phyloP scores from a whole-genome alignment of 2,797 vertebrate genomes.

The Mormyrops attenuatus region DNA sequence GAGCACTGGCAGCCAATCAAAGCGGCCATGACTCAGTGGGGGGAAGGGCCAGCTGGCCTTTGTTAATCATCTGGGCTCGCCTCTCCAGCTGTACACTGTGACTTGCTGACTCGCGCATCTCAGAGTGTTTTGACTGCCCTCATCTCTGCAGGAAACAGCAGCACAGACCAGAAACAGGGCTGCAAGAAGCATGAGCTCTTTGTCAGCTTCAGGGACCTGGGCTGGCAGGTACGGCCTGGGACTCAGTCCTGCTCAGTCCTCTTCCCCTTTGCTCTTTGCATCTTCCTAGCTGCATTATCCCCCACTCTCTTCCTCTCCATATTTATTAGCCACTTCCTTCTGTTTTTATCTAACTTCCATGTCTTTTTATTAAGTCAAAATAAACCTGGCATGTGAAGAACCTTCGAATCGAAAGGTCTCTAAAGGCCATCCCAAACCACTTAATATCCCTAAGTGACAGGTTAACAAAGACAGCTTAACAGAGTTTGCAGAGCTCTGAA shows the following conservation, averaged over 20 bases:
- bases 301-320: neutral
- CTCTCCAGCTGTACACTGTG: neutral
- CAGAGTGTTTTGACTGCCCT: neutral
- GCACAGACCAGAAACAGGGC: conserved; percentile 77
- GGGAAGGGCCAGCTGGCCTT: neutral
- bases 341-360: neutral
- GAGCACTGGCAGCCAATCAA: neutral
- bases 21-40: neutral
- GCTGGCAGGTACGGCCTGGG: conserved; percentile 82
- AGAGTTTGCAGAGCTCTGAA: neutral
- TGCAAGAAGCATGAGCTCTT: conserved; percentile 97
- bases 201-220: conserved; percentile 95
- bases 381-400: neutral
- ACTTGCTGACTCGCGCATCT: neutral
- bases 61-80: neutral
- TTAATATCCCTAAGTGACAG: neutral
- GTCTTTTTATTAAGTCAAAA: neutral
- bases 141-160: conserved; percentile 71
- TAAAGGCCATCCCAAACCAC: neutral
- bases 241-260: neutral
- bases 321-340: neutral
- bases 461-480: neutral
- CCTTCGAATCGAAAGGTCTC: neutral
- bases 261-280: neutral
- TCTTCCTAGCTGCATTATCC: neutral